Evolutionary conservation across 2,888 invertebrate genomes (phyloP).

Genomic region (Xestia c-nigrum): DNA sequence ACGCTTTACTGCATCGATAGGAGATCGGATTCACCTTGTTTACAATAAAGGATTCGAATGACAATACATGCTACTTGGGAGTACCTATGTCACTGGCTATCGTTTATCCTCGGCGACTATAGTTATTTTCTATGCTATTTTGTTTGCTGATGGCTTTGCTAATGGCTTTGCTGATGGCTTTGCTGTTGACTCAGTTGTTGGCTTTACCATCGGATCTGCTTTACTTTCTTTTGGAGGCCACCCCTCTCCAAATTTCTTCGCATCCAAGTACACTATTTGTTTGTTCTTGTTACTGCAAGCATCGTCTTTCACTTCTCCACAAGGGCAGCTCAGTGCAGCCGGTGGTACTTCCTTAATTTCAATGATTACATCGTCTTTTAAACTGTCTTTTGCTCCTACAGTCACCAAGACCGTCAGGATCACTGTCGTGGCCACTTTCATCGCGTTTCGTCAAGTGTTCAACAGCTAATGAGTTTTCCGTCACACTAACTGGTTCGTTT

Average conservation of each 20-base stretch:
- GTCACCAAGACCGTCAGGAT: not conserved
- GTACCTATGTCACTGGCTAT: not conserved
- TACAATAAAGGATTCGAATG: not conserved
- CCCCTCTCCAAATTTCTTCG: not conserved
- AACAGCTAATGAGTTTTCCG: not conserved
- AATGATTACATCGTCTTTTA: not conserved
- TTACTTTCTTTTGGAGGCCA: not conserved
- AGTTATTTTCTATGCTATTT: not conserved
- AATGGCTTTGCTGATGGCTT: not conserved
- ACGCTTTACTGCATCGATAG: not conserved
- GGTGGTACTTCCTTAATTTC: not conserved
- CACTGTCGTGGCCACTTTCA: conserved; percentile 8
- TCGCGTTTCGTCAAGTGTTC: not conserved
- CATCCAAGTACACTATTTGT: not conserved
- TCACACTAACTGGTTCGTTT: not conserved
- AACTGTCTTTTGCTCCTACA: not conserved
- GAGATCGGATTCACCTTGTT: not conserved
- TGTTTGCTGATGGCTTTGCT: not conserved
- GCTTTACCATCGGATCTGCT: not conserved
- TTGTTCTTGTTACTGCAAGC: not conserved
- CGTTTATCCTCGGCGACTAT: not conserved
- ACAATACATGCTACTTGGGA: not conserved
- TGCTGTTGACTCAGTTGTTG: not conserved
- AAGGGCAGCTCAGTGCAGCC: not conserved
- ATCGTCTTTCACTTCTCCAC: not conserved